Evolutionary conservation across 2,113 vertebrate species (phyloP).

Genomic region (Phyllostomus hastatus): DNA sequence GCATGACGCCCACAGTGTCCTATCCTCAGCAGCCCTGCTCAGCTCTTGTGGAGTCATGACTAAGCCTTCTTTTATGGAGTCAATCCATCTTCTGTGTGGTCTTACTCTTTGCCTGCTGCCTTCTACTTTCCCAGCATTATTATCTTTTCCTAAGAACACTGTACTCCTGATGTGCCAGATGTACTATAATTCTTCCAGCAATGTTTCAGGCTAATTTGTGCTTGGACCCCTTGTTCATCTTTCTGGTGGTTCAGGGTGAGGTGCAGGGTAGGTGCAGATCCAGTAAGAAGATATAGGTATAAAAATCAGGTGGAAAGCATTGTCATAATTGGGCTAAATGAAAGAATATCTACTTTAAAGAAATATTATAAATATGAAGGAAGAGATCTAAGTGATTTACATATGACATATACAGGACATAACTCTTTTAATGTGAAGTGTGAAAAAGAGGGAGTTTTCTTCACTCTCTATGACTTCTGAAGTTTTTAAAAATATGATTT

Average conservation of each 20-base stretch:
- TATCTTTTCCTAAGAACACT: neutral
- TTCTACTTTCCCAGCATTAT: neutral
- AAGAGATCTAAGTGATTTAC: neutral
- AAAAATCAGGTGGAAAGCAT: neutral
- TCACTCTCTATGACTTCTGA: neutral
- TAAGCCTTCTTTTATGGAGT: neutral
- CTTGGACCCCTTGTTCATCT: neutral
- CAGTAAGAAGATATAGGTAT: neutral
- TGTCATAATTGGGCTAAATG: neutral
- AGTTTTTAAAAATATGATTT: neutral
- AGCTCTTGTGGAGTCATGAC: neutral
- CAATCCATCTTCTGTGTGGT: neutral
- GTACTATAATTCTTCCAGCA: neutral
- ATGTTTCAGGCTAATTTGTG: neutral
- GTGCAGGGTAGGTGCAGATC: neutral
- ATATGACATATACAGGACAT: neutral
- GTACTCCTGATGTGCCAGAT: neutral
- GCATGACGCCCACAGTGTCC: too few species aligned
- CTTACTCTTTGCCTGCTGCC: neutral
- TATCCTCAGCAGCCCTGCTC: neutral
- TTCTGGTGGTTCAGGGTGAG: neutral
- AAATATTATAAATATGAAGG: neutral
- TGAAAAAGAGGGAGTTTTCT: neutral
- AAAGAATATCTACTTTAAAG: neutral
- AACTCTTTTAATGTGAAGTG: neutral